A percentile compares a stretch with the other conserved stretches of the same genome.
phyloP scores from a whole-genome alignment of 2,888 invertebrate genomes.

The Thumatha senex region DNA sequence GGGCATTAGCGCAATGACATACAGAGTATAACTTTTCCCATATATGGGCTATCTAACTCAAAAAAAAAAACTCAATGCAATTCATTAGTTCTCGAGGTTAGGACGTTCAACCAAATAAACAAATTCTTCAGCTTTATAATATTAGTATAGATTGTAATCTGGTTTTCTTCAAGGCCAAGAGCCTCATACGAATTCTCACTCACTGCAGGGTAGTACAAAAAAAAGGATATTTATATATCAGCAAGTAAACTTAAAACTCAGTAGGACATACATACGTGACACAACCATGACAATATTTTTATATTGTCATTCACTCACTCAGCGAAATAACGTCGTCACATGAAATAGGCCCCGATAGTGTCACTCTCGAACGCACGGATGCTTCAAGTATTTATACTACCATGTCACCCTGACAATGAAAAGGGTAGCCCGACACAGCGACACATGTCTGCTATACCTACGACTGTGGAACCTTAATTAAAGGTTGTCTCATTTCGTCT shows the following conservation, averaged over 20 bases:
- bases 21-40: too few relatives aligned
- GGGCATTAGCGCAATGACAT: too few relatives aligned
- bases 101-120: too few relatives aligned
- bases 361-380: conserved; percentile 1
- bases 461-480: conserved; percentile 59
- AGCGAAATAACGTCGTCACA: not conserved
- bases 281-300: not conserved
- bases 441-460: conserved; percentile 48
- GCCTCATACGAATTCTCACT: too few relatives aligned
- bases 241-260: not conserved
- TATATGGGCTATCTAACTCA: too few relatives aligned
- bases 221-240: too few relatives aligned
- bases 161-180: too few relatives aligned
- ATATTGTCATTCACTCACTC: not conserved
- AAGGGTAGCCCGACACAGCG: conserved; percentile 59
- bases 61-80: too few relatives aligned
- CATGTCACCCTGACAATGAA: conserved; percentile 49
- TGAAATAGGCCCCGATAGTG: conserved; percentile 1
- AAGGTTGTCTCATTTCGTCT: conserved; percentile 62
- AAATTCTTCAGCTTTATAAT: too few relatives aligned
- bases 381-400: conserved; percentile 7
- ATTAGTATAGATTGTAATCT: too few relatives aligned
- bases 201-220: too few relatives aligned
- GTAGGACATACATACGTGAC: not conserved
- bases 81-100: too few relatives aligned